Conservation (phyloP, 2,888 invertebrate species). For the Notodonta ziczac region DNA sequence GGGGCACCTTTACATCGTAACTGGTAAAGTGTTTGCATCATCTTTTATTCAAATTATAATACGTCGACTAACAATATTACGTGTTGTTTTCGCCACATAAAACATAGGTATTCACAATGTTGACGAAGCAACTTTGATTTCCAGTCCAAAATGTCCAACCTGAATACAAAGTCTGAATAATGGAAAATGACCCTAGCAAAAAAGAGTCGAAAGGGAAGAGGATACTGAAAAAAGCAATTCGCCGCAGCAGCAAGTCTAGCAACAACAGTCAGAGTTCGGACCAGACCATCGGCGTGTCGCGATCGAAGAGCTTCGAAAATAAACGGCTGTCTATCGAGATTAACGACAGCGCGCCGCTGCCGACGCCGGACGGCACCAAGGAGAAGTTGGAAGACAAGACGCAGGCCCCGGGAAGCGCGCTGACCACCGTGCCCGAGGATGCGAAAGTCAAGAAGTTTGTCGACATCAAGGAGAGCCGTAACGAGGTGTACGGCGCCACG, state of each 20-base stretch:
- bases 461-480: constrained; percentile 60
- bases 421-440: constrained; percentile 20
- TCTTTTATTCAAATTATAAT: constrained; percentile 19
- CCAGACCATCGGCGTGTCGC: constrained; percentile 52
- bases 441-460: constrained; percentile 52
- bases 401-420: constrained; percentile 13
- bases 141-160: constrained; percentile 69
- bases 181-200: constrained; percentile 81
- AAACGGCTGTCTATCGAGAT: constrained; percentile 55
- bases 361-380: constrained; percentile 60
- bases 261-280: constrained; percentile 65
- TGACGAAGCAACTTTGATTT: constrained; percentile 41
- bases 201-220: constrained; percentile 79
- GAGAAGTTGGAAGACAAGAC: constrained; percentile 48
- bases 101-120: constrained; percentile 10
- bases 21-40: constrained; percentile 50
- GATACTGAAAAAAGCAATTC: constrained; percentile 72
- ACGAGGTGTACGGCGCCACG: constrained; percentile 49
- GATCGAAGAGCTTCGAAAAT: constrained; percentile 70
- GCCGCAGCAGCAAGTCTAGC: constrained; percentile 70
- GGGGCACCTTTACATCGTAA: constrained; percentile 59
- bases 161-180: constrained; percentile 64
- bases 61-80: constrained; percentile 11
- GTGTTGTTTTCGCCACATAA: not conserved
- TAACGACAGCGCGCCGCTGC: constrained; percentile 61